Evolutionary conservation across 2,113 vertebrate species (phyloP).

Genomic region (Strigops habroptila): DNA sequence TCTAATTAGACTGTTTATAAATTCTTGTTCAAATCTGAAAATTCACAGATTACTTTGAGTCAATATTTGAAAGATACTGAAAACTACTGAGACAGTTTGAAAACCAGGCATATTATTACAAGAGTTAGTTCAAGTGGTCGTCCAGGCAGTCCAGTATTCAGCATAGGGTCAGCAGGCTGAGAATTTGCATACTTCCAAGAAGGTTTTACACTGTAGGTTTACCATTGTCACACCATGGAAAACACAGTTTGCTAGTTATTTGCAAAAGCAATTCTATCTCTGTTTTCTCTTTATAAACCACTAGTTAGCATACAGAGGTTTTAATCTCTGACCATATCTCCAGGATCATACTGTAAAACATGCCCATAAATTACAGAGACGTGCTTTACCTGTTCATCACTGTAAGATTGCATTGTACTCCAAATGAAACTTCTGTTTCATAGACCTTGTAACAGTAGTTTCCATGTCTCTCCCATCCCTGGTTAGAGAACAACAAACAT

Average conservation of each 20-base stretch:
- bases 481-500: neutral
- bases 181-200: neutral
- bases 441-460: slow-evolving; percentile 86
- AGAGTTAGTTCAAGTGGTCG: neutral
- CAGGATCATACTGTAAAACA: neutral
- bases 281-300: neutral
- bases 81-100: neutral
- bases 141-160: neutral
- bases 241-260: neutral
- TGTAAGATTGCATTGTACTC: slow-evolving; percentile 84
- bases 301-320: neutral
- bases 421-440: slow-evolving; percentile 75
- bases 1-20: slow-evolving; percentile 85
- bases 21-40: slow-evolving; percentile 94
- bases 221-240: neutral
- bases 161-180: neutral
- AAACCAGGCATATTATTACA: neutral
- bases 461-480: slow-evolving; percentile 90
- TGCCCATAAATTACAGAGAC: neutral
- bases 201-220: neutral
- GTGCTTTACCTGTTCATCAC: slow-evolving; percentile 83
- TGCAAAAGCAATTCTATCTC: neutral
- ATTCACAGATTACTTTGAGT: neutral
- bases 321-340: neutral
- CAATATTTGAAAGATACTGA: neutral